Percentiles rank a stretch among this genome's conserved stretches.
These are phyloP conservation scores for Callaeas wilsoni DNA, from an alignment of 2,113 vertebrate genomes.

Conservation along the genomic window DNA sequence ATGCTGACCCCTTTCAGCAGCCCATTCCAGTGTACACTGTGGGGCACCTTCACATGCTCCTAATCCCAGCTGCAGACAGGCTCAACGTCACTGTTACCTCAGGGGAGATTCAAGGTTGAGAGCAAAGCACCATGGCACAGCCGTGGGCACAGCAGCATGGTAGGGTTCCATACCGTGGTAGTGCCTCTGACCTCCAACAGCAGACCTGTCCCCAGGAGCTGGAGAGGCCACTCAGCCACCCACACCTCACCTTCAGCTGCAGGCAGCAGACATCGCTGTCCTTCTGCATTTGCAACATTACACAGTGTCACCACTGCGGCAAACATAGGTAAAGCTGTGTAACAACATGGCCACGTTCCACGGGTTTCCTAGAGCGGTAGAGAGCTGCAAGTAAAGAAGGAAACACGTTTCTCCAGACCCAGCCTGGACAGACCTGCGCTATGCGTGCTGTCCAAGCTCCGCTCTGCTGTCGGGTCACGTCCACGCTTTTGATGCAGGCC, in stretches of 20 bases:
- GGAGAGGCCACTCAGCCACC: background rate
- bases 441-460: background rate
- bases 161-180: no score
- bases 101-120: background rate
- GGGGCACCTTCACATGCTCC: background rate
- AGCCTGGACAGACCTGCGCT: background rate
- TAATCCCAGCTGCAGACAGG: background rate
- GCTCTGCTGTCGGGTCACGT: background rate
- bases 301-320: background rate
- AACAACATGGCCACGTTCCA: background rate
- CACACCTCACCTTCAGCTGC: background rate
- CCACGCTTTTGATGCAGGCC: rapidly evolving
- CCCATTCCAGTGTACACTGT: background rate
- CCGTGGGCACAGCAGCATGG: background rate
- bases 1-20: background rate
- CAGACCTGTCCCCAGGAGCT: background rate
- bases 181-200: background rate
- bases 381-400: background rate
- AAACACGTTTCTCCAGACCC: background rate
- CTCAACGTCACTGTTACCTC: background rate
- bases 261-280: background rate
- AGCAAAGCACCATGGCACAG: background rate
- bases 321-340: background rate
- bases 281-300: background rate
- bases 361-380: background rate